Evolutionary conservation across 37 sponge, comb jelly and placozoan genomes (phyloP), one percentile per base, ranked within the genome.

Genomic region (Beroe forskalii): DNA sequence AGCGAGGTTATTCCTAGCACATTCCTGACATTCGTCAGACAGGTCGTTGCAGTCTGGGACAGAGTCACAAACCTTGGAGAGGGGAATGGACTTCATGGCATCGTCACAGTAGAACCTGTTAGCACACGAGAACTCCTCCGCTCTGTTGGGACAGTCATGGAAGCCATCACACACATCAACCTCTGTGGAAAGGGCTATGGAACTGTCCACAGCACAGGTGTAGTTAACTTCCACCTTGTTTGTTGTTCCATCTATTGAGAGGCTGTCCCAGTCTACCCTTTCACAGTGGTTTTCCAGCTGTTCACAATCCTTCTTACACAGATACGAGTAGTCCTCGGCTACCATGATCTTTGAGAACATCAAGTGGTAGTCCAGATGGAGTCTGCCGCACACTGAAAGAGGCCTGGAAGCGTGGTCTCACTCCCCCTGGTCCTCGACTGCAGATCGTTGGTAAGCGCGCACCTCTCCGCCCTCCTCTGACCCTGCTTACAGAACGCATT

Each of bases 21-120:
- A 80, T 3, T 20, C 35, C 55, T 80, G 86, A 80, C 86, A 80
- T 48, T 80, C 86, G 31, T 80, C 86, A 35, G 86, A 80, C 48
- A 80, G 86, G 55, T 80, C 86, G 1, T 35, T 8, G 22, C 86
- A 80, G 25, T 64, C 66, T 4, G 66, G 66, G 17, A 64, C 66
- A 6, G 30, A 22, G 17, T 64, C 66, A 22, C 66, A 64, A 8
- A 64, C 66, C 66, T 27, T 64, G 4, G 66, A 64, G 4, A 22
- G 66, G 14, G 66, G 31, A 6, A 64, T 64, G 31, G 30, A 28
- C 14, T 27, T 3, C 31, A 22, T 64, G 24, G 3, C 66, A 23
- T 64, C 66, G 4, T 28, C 31, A 23, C 66, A 64, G 66, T 22
- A 64, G 66, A 64, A 64, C 66, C 66, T 64, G 66, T 64, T 64